Percentiles rank a stretch among this genome's conserved stretches.
Evolutionary conservation across 2,797 vertebrate genomes (phyloP).

Genomic region (Falco rusticolus): DNA sequence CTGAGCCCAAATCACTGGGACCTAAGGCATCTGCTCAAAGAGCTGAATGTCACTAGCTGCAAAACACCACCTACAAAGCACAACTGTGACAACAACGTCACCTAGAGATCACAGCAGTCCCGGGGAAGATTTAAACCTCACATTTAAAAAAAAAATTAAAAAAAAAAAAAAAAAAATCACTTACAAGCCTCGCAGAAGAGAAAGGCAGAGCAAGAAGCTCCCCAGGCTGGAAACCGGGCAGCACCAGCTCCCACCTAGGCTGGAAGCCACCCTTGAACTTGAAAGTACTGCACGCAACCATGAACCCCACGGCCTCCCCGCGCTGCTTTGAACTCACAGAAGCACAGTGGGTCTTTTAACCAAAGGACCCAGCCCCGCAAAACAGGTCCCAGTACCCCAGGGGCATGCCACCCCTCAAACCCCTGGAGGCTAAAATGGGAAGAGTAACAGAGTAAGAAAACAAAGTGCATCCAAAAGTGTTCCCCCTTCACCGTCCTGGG

Average conservation of each 20-base stretch:
- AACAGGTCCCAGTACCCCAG: neutral
- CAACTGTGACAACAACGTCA: rapidly evolving
- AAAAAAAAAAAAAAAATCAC: too few relatives aligned
- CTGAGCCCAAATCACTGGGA: neutral
- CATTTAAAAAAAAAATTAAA: too few relatives aligned
- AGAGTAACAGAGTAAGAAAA: neutral
- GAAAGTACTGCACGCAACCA: neutral
- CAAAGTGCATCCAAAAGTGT: neutral
- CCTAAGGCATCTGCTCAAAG: neutral
- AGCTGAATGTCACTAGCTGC: neutral
- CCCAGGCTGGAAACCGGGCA: neutral
- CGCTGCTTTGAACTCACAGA: rapidly evolving
- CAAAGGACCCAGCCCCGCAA: neutral
- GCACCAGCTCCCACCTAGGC: neutral
- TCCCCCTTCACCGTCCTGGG: neutral
- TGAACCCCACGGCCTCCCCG: neutral
- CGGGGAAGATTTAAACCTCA: neutral
- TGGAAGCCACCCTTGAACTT: neutral
- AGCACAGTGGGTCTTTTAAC: neutral
- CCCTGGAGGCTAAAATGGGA: neutral
- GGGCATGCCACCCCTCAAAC: neutral
- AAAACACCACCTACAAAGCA: neutral
- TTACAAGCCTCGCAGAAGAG: neutral
- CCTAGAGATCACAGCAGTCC: neutral
- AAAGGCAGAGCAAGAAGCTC: neutral